Evolutionary conservation across 2,113 vertebrate species (phyloP), one percentile per base, ranked within the genome.

Genomic region (Prionailurus bengalensis): DNA sequence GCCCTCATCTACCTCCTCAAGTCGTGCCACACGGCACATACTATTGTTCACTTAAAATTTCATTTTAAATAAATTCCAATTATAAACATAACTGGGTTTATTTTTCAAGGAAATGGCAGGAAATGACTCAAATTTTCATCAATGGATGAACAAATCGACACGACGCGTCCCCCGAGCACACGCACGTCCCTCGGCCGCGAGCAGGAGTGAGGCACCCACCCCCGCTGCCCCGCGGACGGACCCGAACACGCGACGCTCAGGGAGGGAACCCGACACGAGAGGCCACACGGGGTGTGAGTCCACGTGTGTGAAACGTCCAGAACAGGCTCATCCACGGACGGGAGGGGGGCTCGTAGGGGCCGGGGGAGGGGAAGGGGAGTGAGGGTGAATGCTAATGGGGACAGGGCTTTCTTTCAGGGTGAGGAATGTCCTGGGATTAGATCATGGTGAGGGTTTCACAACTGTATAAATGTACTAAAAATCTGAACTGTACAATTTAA

Each of bases 121-220:
- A 78, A 53, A 33, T 58, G 14, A 65, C 33, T 27, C 66, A 36
- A 65, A 53, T 25, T 11, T 39, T 29, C 55, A 25, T 76, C 45
- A 4, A 2, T 25, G 5, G 16, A 19, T 36, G 90, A 81, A 48
- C 2, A 17, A 66, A 85, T 51, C 63, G 16, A 21, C 6, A n/a
- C 25, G 45, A 3, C 2, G 23, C 27, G 42, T n/a, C 23, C 13
- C 23, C 71, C 39, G 3, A 5, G 4, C 12, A 2, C 11, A 3
- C 23, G 12, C 6, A 23, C 21, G 3, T 12, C 71, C 36, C 68
- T 14, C 12, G 12, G 13, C 71, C 39, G 1, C 12, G 3, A 45
- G 23, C 71, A 74, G 23, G 71, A 7, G 39, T 2, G 3, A 27
- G 73, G 73, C 2, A 19, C 21, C 23, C 73, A 0, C 73, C 3